A percentile compares a stretch with the other conserved stretches of the same genome.
phyloP scores from a whole-genome alignment of 35 echinoderm and acorn worm genomes.

The Acanthaster planci region DNA sequence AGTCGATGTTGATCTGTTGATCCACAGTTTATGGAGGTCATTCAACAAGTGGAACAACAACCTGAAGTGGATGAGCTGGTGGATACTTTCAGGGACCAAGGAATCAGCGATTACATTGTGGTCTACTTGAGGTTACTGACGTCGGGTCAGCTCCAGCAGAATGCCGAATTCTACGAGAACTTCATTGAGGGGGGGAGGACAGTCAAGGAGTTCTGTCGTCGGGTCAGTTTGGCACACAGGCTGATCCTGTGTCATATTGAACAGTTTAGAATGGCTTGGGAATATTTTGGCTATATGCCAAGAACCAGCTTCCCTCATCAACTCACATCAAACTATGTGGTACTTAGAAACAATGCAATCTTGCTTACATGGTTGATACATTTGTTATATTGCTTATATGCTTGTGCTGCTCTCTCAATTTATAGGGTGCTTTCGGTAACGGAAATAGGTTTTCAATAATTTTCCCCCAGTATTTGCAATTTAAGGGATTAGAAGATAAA shows the following conservation, averaged over 20 bases:
- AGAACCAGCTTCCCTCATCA: no score
- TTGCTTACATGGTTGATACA: no score
- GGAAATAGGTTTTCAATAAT: no score
- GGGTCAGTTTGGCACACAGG: slow-evolving; percentile 66
- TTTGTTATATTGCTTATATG: no score
- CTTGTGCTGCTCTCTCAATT: no score
- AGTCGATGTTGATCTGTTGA: neutral
- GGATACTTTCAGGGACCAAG: slow-evolving; percentile 84
- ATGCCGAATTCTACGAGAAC: slow-evolving; percentile 81
- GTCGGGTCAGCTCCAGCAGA: slow-evolving; percentile 86
- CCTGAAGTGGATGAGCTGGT: slow-evolving; percentile 56
- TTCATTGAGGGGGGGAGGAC: slow-evolving; percentile 88
- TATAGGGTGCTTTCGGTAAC: no score
- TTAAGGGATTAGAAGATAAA: no score
- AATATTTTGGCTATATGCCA: no score
- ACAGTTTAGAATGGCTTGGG: no score
- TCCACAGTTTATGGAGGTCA: slow-evolving; percentile 92
- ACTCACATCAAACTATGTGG: no score
- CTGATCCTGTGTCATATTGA: neutral
- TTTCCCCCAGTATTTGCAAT: no score
- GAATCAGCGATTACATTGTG: slow-evolving; percentile 91
- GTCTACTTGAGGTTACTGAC: slow-evolving; percentile 97
- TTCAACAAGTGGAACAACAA: slow-evolving; percentile 80
- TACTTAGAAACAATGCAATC: no score
- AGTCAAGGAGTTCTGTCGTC: slow-evolving; percentile 92